Percentiles rank a stretch among this genome's conserved stretches.
Evolutionary conservation across 2,113 vertebrate species (phyloP).

Genomic region (Etheostoma spectabile): DNA sequence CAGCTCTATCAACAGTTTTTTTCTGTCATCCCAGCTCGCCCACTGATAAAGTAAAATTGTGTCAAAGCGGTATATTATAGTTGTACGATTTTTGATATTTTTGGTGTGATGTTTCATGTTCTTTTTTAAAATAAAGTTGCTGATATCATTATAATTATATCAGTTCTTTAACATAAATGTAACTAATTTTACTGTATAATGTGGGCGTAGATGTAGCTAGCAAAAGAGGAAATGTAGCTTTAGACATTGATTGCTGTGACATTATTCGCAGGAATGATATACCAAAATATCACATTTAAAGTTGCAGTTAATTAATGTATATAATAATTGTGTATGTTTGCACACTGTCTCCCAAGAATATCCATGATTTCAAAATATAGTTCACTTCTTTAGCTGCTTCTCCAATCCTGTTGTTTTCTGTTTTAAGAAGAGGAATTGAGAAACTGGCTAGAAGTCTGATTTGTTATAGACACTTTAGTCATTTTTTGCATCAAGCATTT

Average conservation of each 20-base stretch:
- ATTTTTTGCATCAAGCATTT: neutral
- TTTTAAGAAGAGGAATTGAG: constrained; percentile 21
- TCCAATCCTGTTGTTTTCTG: neutral
- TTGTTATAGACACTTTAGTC: neutral
- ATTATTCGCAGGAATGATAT: neutral
- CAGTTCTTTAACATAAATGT: no score
- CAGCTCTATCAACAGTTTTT: neutral
- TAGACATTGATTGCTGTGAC: neutral
- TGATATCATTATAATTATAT: neutral
- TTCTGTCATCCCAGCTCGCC: neutral
- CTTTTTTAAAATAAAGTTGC: neutral
- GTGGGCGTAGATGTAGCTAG: neutral
- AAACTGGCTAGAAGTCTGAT: neutral
- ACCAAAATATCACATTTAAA: neutral
- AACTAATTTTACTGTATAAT: neutral
- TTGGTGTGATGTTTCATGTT: neutral
- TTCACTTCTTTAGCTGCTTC: constrained; percentile 2
- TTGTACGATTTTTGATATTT: neutral
- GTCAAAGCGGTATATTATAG: neutral
- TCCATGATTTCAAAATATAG: constrained; percentile 6
- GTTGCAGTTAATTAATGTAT: neutral
- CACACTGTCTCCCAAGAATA: neutral
- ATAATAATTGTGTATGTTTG: neutral
- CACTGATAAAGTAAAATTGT: neutral
- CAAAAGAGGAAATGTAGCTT: constrained; percentile 7